These are phyloP conservation scores for Montipora efflorescens DNA, from an alignment of 64 coral and sea anemone species.

Conservation along the genomic window DNA sequence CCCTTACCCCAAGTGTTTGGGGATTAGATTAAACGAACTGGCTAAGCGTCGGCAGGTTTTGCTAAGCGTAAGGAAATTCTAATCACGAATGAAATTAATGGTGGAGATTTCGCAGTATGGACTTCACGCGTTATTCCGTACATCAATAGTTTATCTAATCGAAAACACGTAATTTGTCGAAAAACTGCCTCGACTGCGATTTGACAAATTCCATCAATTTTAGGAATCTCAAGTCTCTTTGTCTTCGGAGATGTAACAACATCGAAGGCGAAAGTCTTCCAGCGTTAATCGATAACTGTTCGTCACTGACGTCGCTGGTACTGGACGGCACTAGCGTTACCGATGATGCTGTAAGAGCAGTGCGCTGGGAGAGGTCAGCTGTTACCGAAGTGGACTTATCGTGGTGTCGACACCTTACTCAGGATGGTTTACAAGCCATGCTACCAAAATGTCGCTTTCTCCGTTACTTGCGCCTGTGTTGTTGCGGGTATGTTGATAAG, in stretches of 20 bases:
- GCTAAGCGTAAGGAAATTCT: no score
- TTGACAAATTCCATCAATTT: background rate
- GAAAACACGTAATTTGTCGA: no score
- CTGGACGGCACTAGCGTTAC: slow-evolving; percentile 77
- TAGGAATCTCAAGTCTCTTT: slow-evolving; percentile 62
- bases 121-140: no score
- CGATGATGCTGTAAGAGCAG: slow-evolving; percentile 38
- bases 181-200: background rate
- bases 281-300: slow-evolving; percentile 53
- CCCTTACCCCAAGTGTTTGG: no score
- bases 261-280: slow-evolving; percentile 75
- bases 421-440: slow-evolving; percentile 74
- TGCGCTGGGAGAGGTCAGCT: slow-evolving; percentile 68
- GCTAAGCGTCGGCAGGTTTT: no score
- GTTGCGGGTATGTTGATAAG: slow-evolving; percentile 64
- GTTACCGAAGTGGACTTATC: slow-evolving; percentile 88
- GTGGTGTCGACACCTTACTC: slow-evolving; percentile 80
- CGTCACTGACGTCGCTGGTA: slow-evolving; percentile 66
- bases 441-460: slow-evolving; percentile 63
- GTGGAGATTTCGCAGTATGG: no score
- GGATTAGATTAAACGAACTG: no score
- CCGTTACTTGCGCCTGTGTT: slow-evolving; percentile 82
- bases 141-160: no score
- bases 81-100: no score
- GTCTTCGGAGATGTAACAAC: slow-evolving; percentile 77